Evolutionary conservation across 1,140 invertebrate species (phyloP).

Genomic region (Lysiphlebus fabarum): DNA sequence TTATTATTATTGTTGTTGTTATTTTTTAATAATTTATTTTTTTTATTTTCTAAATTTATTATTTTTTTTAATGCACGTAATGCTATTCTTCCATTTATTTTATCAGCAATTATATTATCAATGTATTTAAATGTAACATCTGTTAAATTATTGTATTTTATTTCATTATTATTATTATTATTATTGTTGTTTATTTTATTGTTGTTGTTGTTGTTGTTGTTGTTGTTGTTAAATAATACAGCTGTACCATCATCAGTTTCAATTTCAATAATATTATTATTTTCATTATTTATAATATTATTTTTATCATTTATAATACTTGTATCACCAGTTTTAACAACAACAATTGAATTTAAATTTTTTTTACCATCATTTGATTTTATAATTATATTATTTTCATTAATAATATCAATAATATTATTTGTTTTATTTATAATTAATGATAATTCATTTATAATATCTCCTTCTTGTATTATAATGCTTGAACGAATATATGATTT

Average conservation of each 20-base stretch:
- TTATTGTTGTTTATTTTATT: too few species aligned
- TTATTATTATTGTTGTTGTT: too few species aligned
- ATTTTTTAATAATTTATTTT: constrained; percentile 11
- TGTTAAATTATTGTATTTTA: constrained; percentile 38
- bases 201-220: constrained; percentile 39
- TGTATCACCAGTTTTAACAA: background rate
- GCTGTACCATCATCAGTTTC: constrained; percentile 39
- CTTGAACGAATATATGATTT: constrained; percentile 48
- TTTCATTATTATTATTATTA: constrained; percentile 45
- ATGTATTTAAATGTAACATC: constrained; percentile 43
- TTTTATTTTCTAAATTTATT: constrained; percentile 56
- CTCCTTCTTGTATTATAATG: constrained; percentile 67
- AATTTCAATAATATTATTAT: constrained; percentile 28
- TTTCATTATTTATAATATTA: background rate
- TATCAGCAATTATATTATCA: constrained; percentile 50
- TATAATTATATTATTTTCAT: background rate
- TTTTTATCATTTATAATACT: background rate
- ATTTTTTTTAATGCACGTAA: constrained; percentile 55
- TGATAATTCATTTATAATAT: constrained; percentile 67
- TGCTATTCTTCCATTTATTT: constrained; percentile 56
- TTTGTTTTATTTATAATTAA: constrained; percentile 61
- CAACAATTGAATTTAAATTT: background rate
- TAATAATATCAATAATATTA: constrained; percentile 21
- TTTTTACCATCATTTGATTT: background rate
- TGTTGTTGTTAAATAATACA: constrained; percentile 38